phyloP scores from a whole-genome alignment of 2,888 invertebrate genomes.

The Trachelus troglodyta region DNA sequence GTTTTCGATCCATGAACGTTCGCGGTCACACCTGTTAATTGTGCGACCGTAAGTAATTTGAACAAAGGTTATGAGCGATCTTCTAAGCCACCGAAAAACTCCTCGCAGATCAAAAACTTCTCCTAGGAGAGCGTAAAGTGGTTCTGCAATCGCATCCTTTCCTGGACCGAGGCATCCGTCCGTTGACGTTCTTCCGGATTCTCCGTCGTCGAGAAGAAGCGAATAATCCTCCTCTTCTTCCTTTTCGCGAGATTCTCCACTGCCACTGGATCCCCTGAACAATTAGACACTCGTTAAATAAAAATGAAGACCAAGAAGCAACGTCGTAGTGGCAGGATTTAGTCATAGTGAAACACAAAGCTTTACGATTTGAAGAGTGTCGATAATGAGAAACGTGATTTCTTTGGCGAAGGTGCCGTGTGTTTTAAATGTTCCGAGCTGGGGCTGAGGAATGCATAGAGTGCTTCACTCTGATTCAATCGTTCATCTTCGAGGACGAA shows the following conservation, averaged over 20 bases:
- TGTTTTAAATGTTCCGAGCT: slow-evolving; percentile 91
- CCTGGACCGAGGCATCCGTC: slow-evolving; percentile 63
- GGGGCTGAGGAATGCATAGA: slow-evolving; percentile 92
- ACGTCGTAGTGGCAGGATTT: not conserved
- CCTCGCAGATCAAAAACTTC: slow-evolving; percentile 93
- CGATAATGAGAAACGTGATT: slow-evolving; percentile 86
- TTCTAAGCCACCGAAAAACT: slow-evolving; percentile 87
- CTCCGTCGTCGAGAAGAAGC: slow-evolving; percentile 76
- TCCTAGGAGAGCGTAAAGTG: slow-evolving; percentile 86
- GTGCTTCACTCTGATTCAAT: slow-evolving; percentile 87
- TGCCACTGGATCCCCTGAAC: slow-evolving; percentile 68
- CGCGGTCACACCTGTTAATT: slow-evolving; percentile 78
- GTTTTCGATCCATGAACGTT: slow-evolving; percentile 55
- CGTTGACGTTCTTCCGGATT: slow-evolving; percentile 62
- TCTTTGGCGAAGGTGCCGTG: slow-evolving; percentile 81
- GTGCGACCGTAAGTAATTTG: slow-evolving; percentile 93
- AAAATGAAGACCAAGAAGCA: too few relatives aligned
- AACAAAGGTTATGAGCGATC: slow-evolving; percentile 90
- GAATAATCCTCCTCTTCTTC: slow-evolving; percentile 88
- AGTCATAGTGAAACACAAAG: slow-evolving; percentile 1
- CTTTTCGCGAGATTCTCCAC: slow-evolving; percentile 75
- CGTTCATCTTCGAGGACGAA: slow-evolving; percentile 88
- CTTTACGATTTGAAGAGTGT: slow-evolving; percentile 86
- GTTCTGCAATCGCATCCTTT: slow-evolving; percentile 90
- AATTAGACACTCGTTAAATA: slow-evolving; percentile 10